These are phyloP conservation scores for Leptodactylus fuscus DNA, from an alignment of 2,113 vertebrate genomes.

Conservation along the genomic window DNA sequence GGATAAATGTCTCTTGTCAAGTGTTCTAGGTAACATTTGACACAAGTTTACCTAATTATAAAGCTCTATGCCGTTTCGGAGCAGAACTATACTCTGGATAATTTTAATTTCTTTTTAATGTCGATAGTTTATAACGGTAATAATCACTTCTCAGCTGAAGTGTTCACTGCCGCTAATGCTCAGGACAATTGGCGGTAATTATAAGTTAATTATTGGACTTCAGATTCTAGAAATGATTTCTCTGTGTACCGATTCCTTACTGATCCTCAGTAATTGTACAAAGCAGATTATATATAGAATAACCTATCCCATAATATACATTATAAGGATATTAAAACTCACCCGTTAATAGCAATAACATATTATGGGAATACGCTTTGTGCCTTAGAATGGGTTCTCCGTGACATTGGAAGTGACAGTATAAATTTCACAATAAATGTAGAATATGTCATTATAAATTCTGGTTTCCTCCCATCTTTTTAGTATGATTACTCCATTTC, in stretches of 20 bases:
- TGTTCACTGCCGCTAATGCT: slow-evolving; percentile 36
- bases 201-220: slow-evolving; percentile 52
- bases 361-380: not conserved
- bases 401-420: not conserved
- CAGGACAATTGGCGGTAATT: slow-evolving; percentile 42
- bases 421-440: too few relatives aligned
- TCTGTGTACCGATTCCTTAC: slow-evolving; percentile 19
- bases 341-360: not conserved
- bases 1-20: not conserved
- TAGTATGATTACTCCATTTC: too few relatives aligned
- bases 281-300: slow-evolving; percentile 4
- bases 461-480: too few relatives aligned
- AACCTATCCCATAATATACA: not conserved
- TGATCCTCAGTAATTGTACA: not conserved
- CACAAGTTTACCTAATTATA: slow-evolving; percentile 47
- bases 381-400: not conserved
- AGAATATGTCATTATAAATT: too few relatives aligned
- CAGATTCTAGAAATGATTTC: slow-evolving; percentile 23
- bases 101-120: slow-evolving; percentile 58
- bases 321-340: not conserved
- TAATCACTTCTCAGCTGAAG: slow-evolving; percentile 48
- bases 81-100: slow-evolving; percentile 18
- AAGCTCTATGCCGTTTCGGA: not conserved
- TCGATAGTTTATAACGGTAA: slow-evolving; percentile 50
- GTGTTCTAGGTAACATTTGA: slow-evolving; percentile 45